Conservation (phyloP, 23 tunicate genomes). For the Trididemnum nubilum region DNA sequence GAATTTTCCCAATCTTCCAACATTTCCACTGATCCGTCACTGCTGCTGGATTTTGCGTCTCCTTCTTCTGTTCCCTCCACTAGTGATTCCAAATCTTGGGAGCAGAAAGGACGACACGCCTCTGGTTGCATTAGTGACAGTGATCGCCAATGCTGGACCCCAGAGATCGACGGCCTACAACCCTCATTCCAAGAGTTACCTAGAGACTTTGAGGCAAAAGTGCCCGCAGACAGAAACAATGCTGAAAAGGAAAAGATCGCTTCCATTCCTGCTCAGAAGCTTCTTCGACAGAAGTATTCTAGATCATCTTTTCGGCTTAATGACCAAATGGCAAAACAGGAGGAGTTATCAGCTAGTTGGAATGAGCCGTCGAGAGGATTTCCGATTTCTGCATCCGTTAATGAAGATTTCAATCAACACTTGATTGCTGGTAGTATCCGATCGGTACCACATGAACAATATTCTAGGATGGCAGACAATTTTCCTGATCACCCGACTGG, state of each 20-base stretch:
- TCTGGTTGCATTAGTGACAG: conserved; percentile 42
- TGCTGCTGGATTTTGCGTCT: conserved; percentile 41
- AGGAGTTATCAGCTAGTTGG: not conserved
- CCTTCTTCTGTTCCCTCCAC: conserved; percentile 46
- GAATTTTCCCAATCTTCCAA: conserved; percentile 41
- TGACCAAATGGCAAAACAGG: not conserved
- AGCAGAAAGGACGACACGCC: conserved; percentile 16
- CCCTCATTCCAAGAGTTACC: conserved; percentile 16
- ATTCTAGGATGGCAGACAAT: too few species aligned
- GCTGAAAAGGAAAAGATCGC: too few species aligned
- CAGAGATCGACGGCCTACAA: conserved; percentile 31
- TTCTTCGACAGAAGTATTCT: too few species aligned
- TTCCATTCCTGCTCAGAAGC: too few species aligned
- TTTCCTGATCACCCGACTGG: too few species aligned
- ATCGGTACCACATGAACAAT: too few species aligned
- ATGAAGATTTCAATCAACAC: too few species aligned
- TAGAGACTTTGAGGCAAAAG: not conserved
- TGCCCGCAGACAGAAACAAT: too few species aligned
- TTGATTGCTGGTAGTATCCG: too few species aligned
- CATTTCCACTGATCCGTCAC: not conserved
- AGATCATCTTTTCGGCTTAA: too few species aligned
- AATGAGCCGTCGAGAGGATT: not conserved
- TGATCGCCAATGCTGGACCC: conserved; percentile 37
- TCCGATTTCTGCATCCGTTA: too few species aligned
- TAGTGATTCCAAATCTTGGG: conserved; percentile 4